Conservation (phyloP, 2,888 invertebrate genomes). For the Ophion ellenae region DNA sequence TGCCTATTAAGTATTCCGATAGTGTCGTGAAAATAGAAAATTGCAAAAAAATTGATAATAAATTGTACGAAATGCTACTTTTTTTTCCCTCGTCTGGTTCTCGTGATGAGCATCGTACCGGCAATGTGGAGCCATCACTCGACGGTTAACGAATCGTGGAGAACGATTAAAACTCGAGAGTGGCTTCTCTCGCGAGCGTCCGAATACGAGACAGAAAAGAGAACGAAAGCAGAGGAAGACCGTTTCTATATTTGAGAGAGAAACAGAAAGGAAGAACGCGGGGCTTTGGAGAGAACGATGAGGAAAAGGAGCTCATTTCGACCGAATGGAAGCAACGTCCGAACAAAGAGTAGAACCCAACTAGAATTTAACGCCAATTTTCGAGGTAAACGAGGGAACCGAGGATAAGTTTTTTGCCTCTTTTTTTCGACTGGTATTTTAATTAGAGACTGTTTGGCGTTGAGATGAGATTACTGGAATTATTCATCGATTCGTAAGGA, state of each 20-base stretch:
- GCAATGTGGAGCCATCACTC: constrained; percentile 36
- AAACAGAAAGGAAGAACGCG: constrained; percentile 32
- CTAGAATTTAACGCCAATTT: constrained; percentile 40
- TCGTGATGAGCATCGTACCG: not conserved
- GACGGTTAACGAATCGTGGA: constrained; percentile 74
- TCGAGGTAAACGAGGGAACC: constrained; percentile 34
- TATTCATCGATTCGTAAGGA: constrained; percentile 2
- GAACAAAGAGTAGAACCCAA: constrained; percentile 33
- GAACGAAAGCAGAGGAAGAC: constrained; percentile 19
- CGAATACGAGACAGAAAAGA: constrained; percentile 42
- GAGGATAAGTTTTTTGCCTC: constrained; percentile 23
- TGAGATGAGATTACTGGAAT: constrained; percentile 17
- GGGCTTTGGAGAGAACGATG: constrained; percentile 58
- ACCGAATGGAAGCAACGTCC: constrained; percentile 38
- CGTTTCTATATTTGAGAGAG: constrained; percentile 34
- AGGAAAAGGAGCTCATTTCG: constrained; percentile 58
- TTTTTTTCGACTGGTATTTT: constrained; percentile 29
- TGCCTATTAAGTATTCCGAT: not conserved
- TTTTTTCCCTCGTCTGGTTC: not conserved
- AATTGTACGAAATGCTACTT: not conserved
- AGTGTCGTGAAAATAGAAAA: not conserved
- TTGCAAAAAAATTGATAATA: constrained; percentile 18
- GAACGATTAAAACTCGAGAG: constrained; percentile 76
- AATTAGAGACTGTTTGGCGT: constrained; percentile 20
- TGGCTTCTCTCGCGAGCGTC: constrained; percentile 62